Conservation (phyloP, 2,113 vertebrate genomes). For the Illadopsis cleaveri region DNA sequence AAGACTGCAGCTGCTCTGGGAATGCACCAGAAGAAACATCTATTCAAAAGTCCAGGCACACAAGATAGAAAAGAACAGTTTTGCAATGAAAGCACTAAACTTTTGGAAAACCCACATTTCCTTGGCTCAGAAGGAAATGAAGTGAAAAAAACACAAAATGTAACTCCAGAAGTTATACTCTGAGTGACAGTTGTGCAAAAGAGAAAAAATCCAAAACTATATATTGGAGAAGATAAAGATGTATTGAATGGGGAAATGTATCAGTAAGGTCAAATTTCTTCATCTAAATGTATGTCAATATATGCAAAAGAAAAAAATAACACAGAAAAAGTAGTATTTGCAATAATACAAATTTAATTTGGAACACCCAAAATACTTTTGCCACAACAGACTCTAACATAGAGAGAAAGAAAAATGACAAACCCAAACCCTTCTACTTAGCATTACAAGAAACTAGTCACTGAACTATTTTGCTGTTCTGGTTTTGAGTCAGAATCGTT, state of each 20-base stretch:
- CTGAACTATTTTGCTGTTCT: constrained; percentile 47
- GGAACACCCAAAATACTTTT: constrained; percentile 56
- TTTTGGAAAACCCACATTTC: constrained; percentile 51
- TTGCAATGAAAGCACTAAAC: constrained; percentile 45
- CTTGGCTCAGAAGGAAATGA: constrained; percentile 47
- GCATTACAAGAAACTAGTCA: constrained; percentile 15
- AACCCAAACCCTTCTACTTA: constrained; percentile 29
- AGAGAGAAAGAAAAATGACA: neutral
- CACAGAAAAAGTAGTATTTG: constrained; percentile 9
- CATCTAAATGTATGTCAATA: neutral
- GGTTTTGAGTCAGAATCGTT: constrained; percentile 30
- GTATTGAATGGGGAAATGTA: neutral
- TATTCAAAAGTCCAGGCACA: constrained; percentile 74
- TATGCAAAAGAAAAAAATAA: constrained; percentile 51
- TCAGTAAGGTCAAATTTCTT: constrained; percentile 29
- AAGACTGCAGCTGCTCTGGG: constrained; percentile 84
- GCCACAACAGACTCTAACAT: neutral
- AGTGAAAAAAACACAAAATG: constrained; percentile 45
- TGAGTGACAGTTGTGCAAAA: constrained; percentile 38
- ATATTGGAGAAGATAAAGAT: constrained; percentile 13
- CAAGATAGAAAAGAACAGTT: constrained; percentile 58
- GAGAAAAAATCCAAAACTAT: neutral
- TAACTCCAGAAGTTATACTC: constrained; percentile 41
- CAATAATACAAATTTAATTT: constrained; percentile 38
- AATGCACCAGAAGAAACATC: constrained; percentile 85